Evolutionary conservation across 2,797 vertebrate species (phyloP), one percentile per base, ranked within the genome.

Genomic region (Muraenolepis orangiensis): DNA sequence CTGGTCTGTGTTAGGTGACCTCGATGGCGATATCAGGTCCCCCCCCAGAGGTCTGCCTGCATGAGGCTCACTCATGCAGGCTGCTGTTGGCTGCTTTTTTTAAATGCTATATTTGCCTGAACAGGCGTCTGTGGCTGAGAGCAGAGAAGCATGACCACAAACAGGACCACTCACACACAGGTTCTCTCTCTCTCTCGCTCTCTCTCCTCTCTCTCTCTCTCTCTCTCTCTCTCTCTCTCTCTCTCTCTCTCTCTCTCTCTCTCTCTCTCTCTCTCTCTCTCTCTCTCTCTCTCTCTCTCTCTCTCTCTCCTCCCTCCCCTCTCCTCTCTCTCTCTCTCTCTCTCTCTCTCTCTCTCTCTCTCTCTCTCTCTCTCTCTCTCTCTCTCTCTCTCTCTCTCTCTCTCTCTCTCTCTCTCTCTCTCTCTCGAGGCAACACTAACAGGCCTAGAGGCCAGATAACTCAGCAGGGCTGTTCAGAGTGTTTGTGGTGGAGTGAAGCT

Each of bases 81-180:
- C n/a, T n/a, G n/a, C n/a, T 74, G 71, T 72, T 6, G 38, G 69
- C 73, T 70, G 16, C 69, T 66, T 74, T 20, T 71, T 64, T 71
- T 29, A 72, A 64, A 72, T 80, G 78, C 51, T 72, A 71, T 23
- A 18, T 61, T 61, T 18, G 18, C 8, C 51, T 61, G 20, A 16
- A 14, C 73, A 70, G 74, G 72, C 61, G 36, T 36, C 40, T 66
- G 34, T 70, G 70, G 70, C 29, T 36, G 61, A 66, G 38, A 71
- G 66, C 46, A 34, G 46, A 13, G 74, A 64, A 67, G 74, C 18
- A 12, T 23, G 66, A 76, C 71, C 42, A 70, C 71, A 78, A 71
- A 68, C 61, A 74, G 46, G 70, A 28, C 26, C 38, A 73, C 40
- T 80, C 69, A 61, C 68, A 76, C 38, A 40, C 38, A 40, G 38